phyloP scores from a whole-genome alignment of 2,888 invertebrate species.

The Argyresthia goedartella region DNA sequence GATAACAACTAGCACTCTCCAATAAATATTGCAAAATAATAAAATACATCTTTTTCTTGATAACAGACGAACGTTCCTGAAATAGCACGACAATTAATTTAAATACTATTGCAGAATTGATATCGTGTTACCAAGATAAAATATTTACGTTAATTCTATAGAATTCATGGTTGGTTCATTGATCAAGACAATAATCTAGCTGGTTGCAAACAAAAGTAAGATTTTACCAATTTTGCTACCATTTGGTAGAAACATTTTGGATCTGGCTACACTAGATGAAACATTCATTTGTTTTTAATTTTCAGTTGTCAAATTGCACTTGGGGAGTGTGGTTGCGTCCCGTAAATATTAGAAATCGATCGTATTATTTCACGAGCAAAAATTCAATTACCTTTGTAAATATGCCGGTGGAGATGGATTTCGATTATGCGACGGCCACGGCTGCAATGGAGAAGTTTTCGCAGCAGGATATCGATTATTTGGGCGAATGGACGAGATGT shows the following conservation, averaged over 20 bases:
- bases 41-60: conserved; percentile 25
- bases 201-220: no score
- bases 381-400: conserved; percentile 15
- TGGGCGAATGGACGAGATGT: conserved; percentile 56
- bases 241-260: conserved; percentile 5
- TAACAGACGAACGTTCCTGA: conserved; percentile 1
- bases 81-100: conserved; percentile 4
- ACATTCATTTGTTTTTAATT: conserved; percentile 8
- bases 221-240: no score
- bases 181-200: no score
- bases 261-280: conserved; percentile 9
- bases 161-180: no score
- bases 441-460: conserved; percentile 61
- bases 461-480: conserved; percentile 51
- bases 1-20: conserved; percentile 30
- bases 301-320: conserved; percentile 46
- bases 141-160: no score
- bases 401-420: conserved; percentile 57
- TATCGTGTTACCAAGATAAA: no score
- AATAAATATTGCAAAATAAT: conserved; percentile 34
- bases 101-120: background rate
- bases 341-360: conserved; percentile 19
- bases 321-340: conserved; percentile 22
- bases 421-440: conserved; percentile 48
- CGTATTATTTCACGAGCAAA: conserved; percentile 30